Percentiles rank a stretch among this genome's conserved stretches.
Evolutionary conservation across 2,888 invertebrate genomes (phyloP).

Genomic region (Drosophila mulleri): DNA sequence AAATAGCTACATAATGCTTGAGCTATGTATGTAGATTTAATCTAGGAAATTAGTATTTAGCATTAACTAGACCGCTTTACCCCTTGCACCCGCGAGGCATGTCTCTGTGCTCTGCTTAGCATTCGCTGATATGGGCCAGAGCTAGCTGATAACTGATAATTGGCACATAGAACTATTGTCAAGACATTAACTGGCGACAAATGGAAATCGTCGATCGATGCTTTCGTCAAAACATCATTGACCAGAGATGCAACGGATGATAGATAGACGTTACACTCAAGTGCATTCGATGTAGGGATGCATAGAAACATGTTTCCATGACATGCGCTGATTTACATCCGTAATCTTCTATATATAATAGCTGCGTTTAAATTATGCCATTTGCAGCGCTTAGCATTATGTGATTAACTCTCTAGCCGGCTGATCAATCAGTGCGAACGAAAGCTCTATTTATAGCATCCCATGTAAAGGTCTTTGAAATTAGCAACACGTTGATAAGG

Average conservation of each 20-base stretch:
- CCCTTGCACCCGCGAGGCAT: constrained; percentile 11
- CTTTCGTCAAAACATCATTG: constrained; percentile 47
- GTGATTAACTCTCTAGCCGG: constrained; percentile 15
- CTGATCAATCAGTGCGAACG: constrained; percentile 26
- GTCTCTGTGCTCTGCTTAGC: constrained; percentile 7
- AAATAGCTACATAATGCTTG: background rate
- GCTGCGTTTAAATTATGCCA: constrained; percentile 7
- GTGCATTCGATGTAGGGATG: constrained; percentile 29
- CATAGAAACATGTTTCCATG: constrained; percentile 46
- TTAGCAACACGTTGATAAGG: constrained; percentile 46
- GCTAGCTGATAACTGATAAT: constrained; percentile 43
- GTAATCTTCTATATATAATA: constrained; percentile 9
- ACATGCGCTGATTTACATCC: constrained; percentile 19
- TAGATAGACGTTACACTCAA: constrained; percentile 7
- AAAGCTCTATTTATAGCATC: constrained; percentile 45
- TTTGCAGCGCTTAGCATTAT: constrained; percentile 10
- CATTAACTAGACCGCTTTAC: constrained; percentile 16
- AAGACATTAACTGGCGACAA: constrained; percentile 30
- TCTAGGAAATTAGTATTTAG: constrained; percentile 6
- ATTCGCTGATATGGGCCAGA: constrained; percentile 8
- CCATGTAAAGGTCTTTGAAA: constrained; percentile 34
- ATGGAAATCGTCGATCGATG: constrained; percentile 12
- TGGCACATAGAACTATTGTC: constrained; percentile 24
- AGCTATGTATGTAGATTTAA: background rate
- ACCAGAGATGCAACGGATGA: constrained; percentile 33